A percentile compares a stretch with the other conserved stretches of the same genome.
Evolutionary conservation across 2,888 invertebrate genomes (phyloP).

Genomic region (Cartodere bifasciata): DNA sequence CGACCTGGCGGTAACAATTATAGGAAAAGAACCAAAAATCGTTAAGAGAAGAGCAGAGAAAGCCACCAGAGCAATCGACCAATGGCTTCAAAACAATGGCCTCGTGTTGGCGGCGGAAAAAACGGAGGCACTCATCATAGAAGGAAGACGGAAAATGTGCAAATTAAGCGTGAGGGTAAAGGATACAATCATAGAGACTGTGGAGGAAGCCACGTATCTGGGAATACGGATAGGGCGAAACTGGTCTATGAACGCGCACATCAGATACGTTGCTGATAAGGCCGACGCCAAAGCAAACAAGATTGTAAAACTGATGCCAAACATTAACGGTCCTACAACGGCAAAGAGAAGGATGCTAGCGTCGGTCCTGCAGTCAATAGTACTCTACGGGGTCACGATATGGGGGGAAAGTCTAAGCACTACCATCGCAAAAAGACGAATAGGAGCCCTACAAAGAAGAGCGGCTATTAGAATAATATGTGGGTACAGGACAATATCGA

Average conservation of each 20-base stretch:
- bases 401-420: slow-evolving; percentile 9
- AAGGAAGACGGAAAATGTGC: slow-evolving; percentile 2
- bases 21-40: slow-evolving; percentile 1
- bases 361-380: slow-evolving; percentile 9
- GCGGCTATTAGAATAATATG: not conserved
- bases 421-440: not conserved
- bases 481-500: slow-evolving; percentile 12
- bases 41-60: not conserved
- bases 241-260: slow-evolving; percentile 3
- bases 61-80: not conserved
- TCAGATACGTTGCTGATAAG: slow-evolving; percentile 1
- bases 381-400: slow-evolving; percentile 14
- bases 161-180: slow-evolving; percentile 2
- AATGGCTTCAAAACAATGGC: slow-evolving; percentile 3
- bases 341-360: slow-evolving; percentile 7
- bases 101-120: slow-evolving; percentile 9
- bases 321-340: slow-evolving; percentile 6
- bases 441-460: slow-evolving; percentile 1
- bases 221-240: slow-evolving; percentile 4
- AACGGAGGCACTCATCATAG: slow-evolving; percentile 10
- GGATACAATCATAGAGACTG: not conserved
- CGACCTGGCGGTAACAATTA: slow-evolving; percentile 6
- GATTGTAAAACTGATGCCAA: slow-evolving; percentile 10
- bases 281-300: slow-evolving; percentile 1
- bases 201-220: slow-evolving; percentile 5